Evolutionary conservation across 2,113 vertebrate species (phyloP), one percentile per base, ranked within the genome.

Genomic region (Pangasianodon hypophthalmus): DNA sequence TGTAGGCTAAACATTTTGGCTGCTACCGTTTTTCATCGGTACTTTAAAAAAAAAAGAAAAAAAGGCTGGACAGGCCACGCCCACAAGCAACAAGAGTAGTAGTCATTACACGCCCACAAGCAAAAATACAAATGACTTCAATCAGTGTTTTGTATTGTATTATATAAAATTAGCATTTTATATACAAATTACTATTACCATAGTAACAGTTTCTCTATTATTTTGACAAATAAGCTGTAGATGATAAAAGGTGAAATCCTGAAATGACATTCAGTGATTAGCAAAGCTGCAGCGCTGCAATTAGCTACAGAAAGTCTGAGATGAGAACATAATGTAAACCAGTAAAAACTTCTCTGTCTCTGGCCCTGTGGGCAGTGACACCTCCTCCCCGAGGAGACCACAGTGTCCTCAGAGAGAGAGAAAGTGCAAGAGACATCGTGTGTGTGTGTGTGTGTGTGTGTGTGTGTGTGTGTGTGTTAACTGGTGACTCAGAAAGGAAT

Each of bases 401-500:
- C 64, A 60, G 82, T 79, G 87, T 81, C 75, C 56, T 54, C 46
- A 67, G 19, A 86, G 79, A 81, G 41, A 79, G 48, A 90, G 46
- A 86, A 21, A 54, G 84, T 9, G 21, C 82, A 85, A 64, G 84
- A 67, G 58, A 85, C 24, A 41, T 48, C 46, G 90, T 64, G 80
- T 75, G 71, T 46, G 81, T 73, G 58, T 64, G 81, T 73, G 60
- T 83, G 89, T 80, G 83, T 87, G 91, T 44, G 86, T 69, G 81
- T 32, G 79, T 29, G 54, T 64, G 87, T 56, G 81, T 62, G 83
- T 32, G 81, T 85, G 50, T 79, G 58, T 64, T 71, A 86, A 86
- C 54, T 67, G 71, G 81, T 86, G 88, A 89, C n/a, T 88, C 86
- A 91, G 41, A 90, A 81, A 56, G 48, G 52, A 86, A 89, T 85